Evolutionary conservation across 1,140 invertebrate genomes (phyloP).

Genomic region (Drosophila rufa): DNA sequence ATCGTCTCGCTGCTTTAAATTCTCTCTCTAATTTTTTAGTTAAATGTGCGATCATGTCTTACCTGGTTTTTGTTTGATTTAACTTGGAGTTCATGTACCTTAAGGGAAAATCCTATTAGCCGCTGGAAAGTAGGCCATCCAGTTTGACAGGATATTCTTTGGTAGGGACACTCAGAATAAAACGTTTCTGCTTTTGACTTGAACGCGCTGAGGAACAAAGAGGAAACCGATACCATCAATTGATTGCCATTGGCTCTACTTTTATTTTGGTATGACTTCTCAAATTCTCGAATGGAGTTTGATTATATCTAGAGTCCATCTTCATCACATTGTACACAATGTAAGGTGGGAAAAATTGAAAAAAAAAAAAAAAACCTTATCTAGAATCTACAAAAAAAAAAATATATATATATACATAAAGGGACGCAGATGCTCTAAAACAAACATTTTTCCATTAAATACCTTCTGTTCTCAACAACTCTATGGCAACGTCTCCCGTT

Average conservation of each 20-base stretch:
- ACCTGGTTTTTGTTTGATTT: too few relatives aligned
- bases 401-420: neutral
- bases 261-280: conserved; percentile 7
- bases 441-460: neutral
- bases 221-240: neutral
- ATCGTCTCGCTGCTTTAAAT: too few relatives aligned
- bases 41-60: too few relatives aligned
- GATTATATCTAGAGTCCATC: conserved; percentile 1
- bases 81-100: too few relatives aligned
- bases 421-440: neutral
- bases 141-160: neutral
- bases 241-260: neutral
- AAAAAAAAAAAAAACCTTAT: neutral
- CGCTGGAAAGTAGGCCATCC: neutral
- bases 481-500: neutral
- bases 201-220: neutral
- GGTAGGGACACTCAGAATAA: neutral
- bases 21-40: too few relatives aligned
- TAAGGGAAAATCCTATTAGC: too few relatives aligned
- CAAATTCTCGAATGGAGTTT: neutral
- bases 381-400: neutral
- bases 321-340: neutral
- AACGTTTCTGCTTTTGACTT: neutral
- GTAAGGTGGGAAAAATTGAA: neutral
- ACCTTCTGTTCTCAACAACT: neutral